phyloP scores from a whole-genome alignment of 2,113 vertebrate genomes.

The Spermophilus dauricus region DNA sequence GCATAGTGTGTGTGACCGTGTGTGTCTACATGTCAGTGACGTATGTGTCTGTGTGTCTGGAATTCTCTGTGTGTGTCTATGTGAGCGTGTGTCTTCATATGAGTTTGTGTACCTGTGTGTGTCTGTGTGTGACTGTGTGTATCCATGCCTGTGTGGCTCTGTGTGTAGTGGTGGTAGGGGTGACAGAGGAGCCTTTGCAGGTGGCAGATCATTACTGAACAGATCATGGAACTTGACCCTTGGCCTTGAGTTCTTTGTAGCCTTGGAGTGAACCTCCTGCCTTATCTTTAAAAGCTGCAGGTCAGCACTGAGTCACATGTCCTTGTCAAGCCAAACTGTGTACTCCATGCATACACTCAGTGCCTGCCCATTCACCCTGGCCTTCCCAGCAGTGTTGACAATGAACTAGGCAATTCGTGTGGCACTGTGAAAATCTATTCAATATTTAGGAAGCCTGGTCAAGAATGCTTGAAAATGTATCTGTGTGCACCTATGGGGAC shows the following conservation, averaged over 20 bases:
- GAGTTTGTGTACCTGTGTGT: neutral
- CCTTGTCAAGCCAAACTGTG: neutral
- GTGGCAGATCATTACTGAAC: neutral
- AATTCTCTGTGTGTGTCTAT: neutral
- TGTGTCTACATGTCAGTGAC: neutral
- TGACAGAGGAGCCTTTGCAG: neutral
- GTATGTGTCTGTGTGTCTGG: neutral
- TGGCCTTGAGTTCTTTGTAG: neutral
- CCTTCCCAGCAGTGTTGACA: fast-evolving
- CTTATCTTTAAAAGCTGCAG: neutral
- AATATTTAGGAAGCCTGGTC: neutral
- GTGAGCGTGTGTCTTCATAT: neutral
- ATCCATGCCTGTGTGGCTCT: neutral
- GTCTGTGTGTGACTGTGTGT: neutral
- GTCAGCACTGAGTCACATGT: fast-evolving
- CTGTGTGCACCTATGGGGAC: neutral
- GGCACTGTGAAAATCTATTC: neutral
- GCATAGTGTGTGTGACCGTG: no score
- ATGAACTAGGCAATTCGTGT: neutral
- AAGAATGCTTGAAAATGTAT: neutral
- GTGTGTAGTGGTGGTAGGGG: no score
- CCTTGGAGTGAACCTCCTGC: fast-evolving
- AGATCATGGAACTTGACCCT: neutral
- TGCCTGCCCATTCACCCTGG: neutral
- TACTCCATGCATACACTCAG: neutral